These are phyloP conservation scores for Phoxinus phoxinus DNA, from an alignment of 2,113 vertebrate genomes.

Conservation along the genomic window DNA sequence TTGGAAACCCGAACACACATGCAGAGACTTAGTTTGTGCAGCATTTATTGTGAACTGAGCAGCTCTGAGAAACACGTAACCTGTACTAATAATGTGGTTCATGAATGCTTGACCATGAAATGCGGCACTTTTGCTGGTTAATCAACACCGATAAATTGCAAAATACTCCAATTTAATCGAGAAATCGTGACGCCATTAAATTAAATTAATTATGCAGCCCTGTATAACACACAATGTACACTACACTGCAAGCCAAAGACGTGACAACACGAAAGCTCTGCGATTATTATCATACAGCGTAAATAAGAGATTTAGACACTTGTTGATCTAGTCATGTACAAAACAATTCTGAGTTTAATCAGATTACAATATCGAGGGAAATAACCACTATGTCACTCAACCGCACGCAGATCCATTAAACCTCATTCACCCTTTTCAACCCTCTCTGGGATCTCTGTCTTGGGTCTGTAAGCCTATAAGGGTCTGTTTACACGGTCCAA, in stretches of 20 bases:
- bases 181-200: no score
- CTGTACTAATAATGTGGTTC: no score
- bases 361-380: not conserved
- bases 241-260: not conserved
- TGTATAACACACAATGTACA: not conserved
- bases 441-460: not conserved
- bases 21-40: no score
- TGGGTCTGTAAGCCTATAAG: not conserved
- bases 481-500: not conserved
- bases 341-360: conserved; percentile 8
- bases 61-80: no score
- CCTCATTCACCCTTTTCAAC: not conserved
- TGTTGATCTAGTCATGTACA: not conserved
- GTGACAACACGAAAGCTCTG: not conserved
- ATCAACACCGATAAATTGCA: no score
- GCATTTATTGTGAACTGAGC: no score
- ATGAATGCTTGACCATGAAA: no score
- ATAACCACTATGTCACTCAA: not conserved
- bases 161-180: no score
- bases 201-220: not conserved
- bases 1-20: no score
- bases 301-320: not conserved
- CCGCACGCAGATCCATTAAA: not conserved
- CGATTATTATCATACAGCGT: not conserved
- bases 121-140: no score